A percentile compares a stretch with the other conserved stretches of the same genome.
phyloP scores from a whole-genome alignment of 2,888 invertebrate species.

The Yponomeuta cagnagella region DNA sequence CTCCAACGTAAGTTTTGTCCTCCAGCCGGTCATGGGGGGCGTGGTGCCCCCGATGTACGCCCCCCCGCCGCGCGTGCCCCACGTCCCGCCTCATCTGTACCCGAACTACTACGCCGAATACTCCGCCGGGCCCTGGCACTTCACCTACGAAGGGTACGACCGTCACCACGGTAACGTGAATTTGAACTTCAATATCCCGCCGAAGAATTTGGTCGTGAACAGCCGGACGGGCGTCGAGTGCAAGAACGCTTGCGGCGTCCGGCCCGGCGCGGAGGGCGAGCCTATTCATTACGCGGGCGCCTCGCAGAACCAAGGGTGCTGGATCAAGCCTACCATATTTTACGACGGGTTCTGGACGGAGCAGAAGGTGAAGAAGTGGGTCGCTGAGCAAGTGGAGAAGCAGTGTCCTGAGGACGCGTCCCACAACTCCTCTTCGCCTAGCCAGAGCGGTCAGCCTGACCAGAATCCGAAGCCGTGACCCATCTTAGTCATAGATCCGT shows the following conservation, averaged over 20 bases:
- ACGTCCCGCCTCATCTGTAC: conserved; percentile 32
- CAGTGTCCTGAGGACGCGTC: conserved; percentile 57
- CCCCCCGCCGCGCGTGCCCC: conserved; percentile 37
- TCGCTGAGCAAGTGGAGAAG: conserved; percentile 68
- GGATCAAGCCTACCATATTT: conserved; percentile 71
- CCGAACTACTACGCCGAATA: conserved; percentile 53
- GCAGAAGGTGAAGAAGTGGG: conserved; percentile 72
- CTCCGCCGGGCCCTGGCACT: conserved; percentile 62
- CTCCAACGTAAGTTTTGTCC: conserved; percentile 68
- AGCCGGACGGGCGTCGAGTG: conserved; percentile 45
- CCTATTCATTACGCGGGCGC: conserved; percentile 38
- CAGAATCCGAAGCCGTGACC: neutral
- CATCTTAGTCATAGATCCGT: neutral
- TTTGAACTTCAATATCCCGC: conserved; percentile 60
- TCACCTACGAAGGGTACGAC: conserved; percentile 57
- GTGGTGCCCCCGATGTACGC: conserved; percentile 44
- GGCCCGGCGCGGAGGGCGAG: conserved; percentile 42
- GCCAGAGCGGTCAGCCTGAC: conserved; percentile 11
- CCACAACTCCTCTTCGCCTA: conserved; percentile 30
- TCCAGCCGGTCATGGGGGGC: conserved; percentile 53
- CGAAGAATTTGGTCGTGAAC: conserved; percentile 59
- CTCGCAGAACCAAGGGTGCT: conserved; percentile 52
- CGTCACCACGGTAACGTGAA: conserved; percentile 55
- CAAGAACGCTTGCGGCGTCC: conserved; percentile 40
- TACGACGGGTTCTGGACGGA: conserved; percentile 74